These are phyloP conservation scores for Eledone cirrhosa DNA, from an alignment of 2,888 invertebrate genomes.

Conservation along the genomic window DNA sequence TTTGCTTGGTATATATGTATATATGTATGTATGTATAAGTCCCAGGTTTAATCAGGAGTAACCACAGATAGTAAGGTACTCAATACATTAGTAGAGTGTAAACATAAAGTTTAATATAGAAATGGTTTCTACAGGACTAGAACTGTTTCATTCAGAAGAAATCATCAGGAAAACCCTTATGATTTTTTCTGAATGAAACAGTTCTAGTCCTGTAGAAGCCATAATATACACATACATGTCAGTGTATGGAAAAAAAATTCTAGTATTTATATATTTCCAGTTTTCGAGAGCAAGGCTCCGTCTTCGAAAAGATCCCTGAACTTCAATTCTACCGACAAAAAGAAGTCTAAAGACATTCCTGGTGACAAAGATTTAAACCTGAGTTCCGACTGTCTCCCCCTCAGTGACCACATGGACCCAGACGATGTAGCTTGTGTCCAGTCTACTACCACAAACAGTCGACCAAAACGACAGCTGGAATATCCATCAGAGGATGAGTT, in stretches of 20 bases:
- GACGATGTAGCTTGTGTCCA: too few relatives aligned
- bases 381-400: not conserved
- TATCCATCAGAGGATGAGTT: slow-evolving; percentile 10
- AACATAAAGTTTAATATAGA: too few relatives aligned
- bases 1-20: too few relatives aligned
- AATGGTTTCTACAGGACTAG: too few relatives aligned
- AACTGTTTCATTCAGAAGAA: not conserved
- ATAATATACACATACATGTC: too few relatives aligned
- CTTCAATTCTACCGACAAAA: not conserved
- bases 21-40: too few relatives aligned
- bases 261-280: not conserved
- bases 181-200: not conserved
- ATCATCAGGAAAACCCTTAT: not conserved
- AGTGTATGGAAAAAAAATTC: too few relatives aligned
- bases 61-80: too few relatives aligned
- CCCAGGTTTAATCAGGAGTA: too few relatives aligned
- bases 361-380: not conserved
- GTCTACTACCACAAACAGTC: not conserved
- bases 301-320: not conserved
- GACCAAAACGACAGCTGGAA: not conserved
- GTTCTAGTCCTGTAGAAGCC: not conserved
- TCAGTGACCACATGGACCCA: not conserved
- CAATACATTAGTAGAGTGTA: too few relatives aligned
- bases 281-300: not conserved
- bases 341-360: not conserved